These are phyloP conservation scores for Acholoe squamosa DNA, from an alignment of 2,888 invertebrate genomes.

Conservation along the genomic window DNA sequence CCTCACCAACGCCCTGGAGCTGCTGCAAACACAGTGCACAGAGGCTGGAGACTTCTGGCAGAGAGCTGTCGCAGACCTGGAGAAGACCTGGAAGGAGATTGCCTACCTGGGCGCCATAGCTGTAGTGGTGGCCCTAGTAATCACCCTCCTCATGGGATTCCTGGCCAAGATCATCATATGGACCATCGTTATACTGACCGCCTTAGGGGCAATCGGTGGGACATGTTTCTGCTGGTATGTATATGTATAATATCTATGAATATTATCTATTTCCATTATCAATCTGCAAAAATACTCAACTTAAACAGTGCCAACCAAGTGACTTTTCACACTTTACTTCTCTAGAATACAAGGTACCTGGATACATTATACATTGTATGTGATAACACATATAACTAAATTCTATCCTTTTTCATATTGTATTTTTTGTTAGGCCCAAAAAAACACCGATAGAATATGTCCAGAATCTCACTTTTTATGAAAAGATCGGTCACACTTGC, in stretches of 20 bases:
- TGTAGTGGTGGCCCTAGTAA: constrained; percentile 85
- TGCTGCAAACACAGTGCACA: constrained; percentile 10
- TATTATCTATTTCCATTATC: background rate
- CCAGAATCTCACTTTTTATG: no score
- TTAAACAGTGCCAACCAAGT: no score
- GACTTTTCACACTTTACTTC: background rate
- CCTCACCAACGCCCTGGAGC: constrained; percentile 29
- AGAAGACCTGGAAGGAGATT: constrained; percentile 86
- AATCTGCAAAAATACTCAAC: background rate
- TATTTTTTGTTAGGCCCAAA: no score
- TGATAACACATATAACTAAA: no score
- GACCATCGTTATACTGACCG: constrained; percentile 86
- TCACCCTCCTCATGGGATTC: constrained; percentile 86
- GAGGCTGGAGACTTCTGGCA: constrained; percentile 74
- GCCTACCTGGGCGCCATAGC: constrained; percentile 86
- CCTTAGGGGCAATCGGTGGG: constrained; percentile 85
- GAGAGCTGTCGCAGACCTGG: constrained; percentile 87
- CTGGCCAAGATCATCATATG: constrained; percentile 87
- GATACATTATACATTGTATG: no score
- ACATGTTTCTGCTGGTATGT: constrained; percentile 86
- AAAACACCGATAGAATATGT: no score
- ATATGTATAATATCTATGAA: background rate
- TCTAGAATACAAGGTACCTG: background rate
- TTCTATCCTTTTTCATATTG: no score
- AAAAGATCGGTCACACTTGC: no score